Percentiles rank a stretch among this genome's conserved stretches.
Evolutionary conservation across 2,797 vertebrate genomes (phyloP).

Genomic region (Crypturellus tataupa): DNA sequence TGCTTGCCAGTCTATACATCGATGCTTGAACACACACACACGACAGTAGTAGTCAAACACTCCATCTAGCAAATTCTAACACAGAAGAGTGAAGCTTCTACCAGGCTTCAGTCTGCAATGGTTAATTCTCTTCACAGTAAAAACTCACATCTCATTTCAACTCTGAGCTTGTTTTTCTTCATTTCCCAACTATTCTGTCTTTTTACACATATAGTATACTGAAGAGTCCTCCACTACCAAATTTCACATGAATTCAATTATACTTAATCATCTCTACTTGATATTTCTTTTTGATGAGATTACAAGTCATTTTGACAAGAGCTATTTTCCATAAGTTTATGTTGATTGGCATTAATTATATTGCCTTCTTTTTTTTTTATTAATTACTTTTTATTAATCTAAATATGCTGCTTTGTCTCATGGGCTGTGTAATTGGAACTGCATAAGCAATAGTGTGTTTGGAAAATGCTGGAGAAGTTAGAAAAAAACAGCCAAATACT

Average conservation of each 20-base stretch:
- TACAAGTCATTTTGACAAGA: constrained; percentile 66
- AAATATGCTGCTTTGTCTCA: constrained; percentile 10
- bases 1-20: too few species aligned
- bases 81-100: not conserved
- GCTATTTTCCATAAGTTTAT: constrained; percentile 35
- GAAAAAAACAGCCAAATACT: not conserved
- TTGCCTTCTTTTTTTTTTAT: constrained; percentile 45
- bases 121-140: not conserved
- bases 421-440: not conserved
- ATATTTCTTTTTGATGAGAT: constrained; percentile 65
- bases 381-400: constrained; percentile 68
- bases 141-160: not conserved
- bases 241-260: constrained; percentile 51
- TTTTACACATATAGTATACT: not conserved
- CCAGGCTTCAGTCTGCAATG: not conserved
- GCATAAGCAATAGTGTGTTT: not conserved
- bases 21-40: not conserved
- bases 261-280: constrained; percentile 65
- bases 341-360: constrained; percentile 64
- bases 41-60: not conserved
- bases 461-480: not conserved
- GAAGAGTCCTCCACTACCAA: constrained; percentile 31
- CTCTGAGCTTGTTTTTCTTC: not conserved
- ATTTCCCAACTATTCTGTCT: not conserved
- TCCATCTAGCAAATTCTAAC: not conserved